These are phyloP conservation scores for Nemoura dubitans DNA, from an alignment of 2,888 invertebrate species.

Conservation along the genomic window DNA sequence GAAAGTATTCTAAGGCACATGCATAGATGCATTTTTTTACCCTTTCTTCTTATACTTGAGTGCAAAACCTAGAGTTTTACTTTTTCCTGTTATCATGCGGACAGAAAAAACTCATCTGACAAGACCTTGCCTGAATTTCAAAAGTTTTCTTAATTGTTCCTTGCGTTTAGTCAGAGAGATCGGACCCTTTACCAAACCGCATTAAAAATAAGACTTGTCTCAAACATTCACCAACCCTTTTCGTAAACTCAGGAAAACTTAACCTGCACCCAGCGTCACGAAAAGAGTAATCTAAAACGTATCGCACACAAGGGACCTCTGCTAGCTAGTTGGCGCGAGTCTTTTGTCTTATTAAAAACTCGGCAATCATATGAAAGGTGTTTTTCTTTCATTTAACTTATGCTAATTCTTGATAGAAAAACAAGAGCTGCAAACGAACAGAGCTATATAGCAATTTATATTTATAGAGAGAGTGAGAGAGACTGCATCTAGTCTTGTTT, in stretches of 20 bases:
- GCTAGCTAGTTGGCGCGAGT: too few species aligned
- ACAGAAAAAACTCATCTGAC: too few species aligned
- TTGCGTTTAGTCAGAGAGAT: not conserved
- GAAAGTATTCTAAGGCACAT: too few species aligned
- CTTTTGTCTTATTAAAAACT: not conserved
- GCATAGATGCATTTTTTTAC: too few species aligned
- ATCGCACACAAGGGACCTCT: not conserved
- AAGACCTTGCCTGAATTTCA: not conserved
- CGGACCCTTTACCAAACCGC: too few species aligned
- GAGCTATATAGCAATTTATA: too few species aligned
- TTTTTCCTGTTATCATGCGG: too few species aligned
- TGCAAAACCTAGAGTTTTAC: too few species aligned
- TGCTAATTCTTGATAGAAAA: not conserved
- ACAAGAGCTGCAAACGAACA: not conserved
- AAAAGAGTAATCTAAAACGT: not conserved
- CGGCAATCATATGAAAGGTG: constrained; percentile 3
- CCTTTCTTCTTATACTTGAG: too few species aligned
- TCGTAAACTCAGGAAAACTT: not conserved
- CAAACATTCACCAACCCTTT: not conserved
- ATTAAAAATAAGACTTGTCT: not conserved
- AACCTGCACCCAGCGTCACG: not conserved
- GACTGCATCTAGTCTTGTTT: not conserved
- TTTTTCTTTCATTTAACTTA: constrained; percentile 12
- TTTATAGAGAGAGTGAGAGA: too few species aligned
- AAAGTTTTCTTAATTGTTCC: constrained; percentile 5